These are phyloP conservation scores for Pasiphila rectangulata DNA, from an alignment of 2,888 invertebrate genomes.

Conservation along the genomic window DNA sequence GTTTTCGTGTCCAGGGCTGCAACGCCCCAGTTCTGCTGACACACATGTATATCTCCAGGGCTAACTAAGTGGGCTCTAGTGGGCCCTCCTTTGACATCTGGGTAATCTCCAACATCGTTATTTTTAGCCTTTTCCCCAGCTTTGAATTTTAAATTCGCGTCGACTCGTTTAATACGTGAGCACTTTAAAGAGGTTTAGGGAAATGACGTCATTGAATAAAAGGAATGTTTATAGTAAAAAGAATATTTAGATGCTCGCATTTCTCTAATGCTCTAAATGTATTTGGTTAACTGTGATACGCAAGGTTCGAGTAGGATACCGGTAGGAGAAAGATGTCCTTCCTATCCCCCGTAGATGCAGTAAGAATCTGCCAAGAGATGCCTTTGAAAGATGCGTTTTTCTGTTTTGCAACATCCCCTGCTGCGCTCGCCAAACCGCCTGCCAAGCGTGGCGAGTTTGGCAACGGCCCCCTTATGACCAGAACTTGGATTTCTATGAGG, in stretches of 20 bases:
- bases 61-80: constrained; percentile 16
- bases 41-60: constrained; percentile 3
- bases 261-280: too few relatives aligned
- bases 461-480: too few relatives aligned
- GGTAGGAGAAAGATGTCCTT: too few relatives aligned
- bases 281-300: too few relatives aligned
- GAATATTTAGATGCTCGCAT: neutral
- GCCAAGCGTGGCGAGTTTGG: too few relatives aligned
- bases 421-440: too few relatives aligned
- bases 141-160: constrained; percentile 12
- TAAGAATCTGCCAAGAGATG: too few relatives aligned
- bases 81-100: constrained; percentile 24
- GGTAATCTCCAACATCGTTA: constrained; percentile 27
- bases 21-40: neutral
- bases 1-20: neutral
- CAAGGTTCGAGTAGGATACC: too few relatives aligned
- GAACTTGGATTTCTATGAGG: too few relatives aligned
- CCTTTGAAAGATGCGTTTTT: too few relatives aligned
- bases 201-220: neutral
- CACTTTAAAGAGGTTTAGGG: neutral
- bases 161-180: constrained; percentile 1
- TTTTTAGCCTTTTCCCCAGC: constrained; percentile 20
- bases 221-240: neutral
- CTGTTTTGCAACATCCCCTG: too few relatives aligned
- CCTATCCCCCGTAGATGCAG: too few relatives aligned